These are phyloP conservation scores for Dasypus novemcinctus DNA, from an alignment of 2,113 vertebrate genomes.

Conservation along the genomic window DNA sequence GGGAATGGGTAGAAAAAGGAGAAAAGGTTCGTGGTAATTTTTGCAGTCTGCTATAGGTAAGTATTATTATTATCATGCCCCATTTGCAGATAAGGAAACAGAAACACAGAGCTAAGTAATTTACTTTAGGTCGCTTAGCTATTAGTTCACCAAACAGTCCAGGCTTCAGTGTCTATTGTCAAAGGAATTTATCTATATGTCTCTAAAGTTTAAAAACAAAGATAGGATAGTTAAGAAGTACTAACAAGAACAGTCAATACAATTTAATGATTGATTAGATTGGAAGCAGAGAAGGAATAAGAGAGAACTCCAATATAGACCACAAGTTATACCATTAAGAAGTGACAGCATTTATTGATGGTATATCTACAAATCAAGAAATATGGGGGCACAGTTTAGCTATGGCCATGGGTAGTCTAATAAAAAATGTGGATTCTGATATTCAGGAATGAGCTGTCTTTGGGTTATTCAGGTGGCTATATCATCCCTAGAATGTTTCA, in stretches of 20 bases:
- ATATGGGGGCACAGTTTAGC: not conserved
- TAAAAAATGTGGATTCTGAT: not conserved
- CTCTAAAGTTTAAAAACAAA: not conserved
- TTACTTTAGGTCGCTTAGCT: not conserved
- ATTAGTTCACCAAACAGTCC: not conserved
- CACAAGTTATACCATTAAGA: not conserved
- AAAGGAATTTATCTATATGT: conserved; percentile 2
- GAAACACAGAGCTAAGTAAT: not conserved
- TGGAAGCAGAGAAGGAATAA: not conserved
- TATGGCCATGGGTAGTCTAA: not conserved
- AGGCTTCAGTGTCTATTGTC: not conserved
- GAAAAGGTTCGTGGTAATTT: not conserved
- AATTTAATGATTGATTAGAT: not conserved
- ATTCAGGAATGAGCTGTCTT: not conserved
- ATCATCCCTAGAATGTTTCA: not conserved
- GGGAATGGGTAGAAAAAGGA: not conserved
- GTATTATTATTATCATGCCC: not conserved
- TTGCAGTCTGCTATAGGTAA: not conserved
- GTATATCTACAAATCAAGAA: not conserved
- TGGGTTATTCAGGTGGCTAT: not conserved
- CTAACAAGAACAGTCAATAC: not conserved
- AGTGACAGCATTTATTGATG: not conserved
- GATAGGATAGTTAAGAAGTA: not conserved
- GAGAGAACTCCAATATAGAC: not conserved
- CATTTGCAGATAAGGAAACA: not conserved